These are phyloP conservation scores for Podiceps cristatus DNA, from an alignment of 2,113 vertebrate species.

Conservation along the genomic window DNA sequence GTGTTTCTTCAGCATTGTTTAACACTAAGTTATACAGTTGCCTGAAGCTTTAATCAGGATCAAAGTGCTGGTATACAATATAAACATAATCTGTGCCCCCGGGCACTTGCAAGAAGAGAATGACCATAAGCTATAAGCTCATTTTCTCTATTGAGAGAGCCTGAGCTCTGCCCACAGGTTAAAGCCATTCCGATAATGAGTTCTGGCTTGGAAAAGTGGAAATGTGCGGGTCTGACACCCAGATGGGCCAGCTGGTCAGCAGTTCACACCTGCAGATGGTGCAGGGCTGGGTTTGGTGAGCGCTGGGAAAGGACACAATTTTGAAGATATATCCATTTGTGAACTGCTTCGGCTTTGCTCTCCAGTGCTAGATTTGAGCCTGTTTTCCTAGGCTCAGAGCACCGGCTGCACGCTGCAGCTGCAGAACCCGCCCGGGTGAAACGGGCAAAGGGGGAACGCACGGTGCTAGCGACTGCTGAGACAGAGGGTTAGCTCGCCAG, in stretches of 20 bases:
- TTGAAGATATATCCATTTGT: neutral
- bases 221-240: neutral
- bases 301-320: neutral
- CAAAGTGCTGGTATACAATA: neutral
- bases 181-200: neutral
- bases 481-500: neutral
- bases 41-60: neutral
- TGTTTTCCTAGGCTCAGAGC: neutral
- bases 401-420: neutral
- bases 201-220: neutral
- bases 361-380: neutral
- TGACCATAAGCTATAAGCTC: neutral
- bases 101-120: neutral
- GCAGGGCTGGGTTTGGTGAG: neutral
- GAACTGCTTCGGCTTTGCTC: neutral
- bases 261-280: neutral
- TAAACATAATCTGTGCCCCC: neutral
- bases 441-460: rapidly evolving
- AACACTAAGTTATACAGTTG: neutral
- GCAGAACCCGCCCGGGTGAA: neutral
- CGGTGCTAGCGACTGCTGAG: rapidly evolving
- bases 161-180: neutral
- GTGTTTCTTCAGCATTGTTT: neutral
- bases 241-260: neutral
- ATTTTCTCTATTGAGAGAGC: neutral